These are phyloP conservation scores for Gymnobelideus leadbeateri DNA, from an alignment of 2,113 vertebrate species.

Conservation along the genomic window DNA sequence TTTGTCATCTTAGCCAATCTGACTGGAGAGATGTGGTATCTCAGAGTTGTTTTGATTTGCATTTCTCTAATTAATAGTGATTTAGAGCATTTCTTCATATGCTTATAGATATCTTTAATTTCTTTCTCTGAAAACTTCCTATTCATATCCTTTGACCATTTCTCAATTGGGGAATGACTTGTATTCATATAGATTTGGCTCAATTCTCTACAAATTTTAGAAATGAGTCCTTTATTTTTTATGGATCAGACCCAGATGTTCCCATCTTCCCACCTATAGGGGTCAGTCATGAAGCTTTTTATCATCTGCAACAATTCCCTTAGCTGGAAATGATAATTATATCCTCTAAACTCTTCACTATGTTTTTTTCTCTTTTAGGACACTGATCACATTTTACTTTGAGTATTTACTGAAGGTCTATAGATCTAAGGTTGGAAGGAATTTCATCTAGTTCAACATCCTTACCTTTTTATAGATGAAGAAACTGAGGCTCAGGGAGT, in stretches of 20 bases:
- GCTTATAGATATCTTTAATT: too few relatives aligned
- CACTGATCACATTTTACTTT: background rate
- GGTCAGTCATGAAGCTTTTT: background rate
- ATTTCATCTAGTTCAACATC: background rate
- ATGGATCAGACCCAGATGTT: background rate
- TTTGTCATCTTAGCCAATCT: too few relatives aligned
- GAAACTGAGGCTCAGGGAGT: background rate
- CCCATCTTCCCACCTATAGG: background rate
- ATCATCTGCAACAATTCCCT: background rate
- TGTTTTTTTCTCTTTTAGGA: background rate
- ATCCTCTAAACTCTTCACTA: background rate
- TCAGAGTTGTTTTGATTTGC: too few relatives aligned
- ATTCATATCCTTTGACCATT: too few relatives aligned
- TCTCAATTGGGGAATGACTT: too few relatives aligned
- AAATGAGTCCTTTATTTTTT: too few relatives aligned
- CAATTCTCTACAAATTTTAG: too few relatives aligned
- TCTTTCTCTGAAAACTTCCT: too few relatives aligned
- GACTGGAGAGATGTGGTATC: too few relatives aligned
- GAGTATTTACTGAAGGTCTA: background rate
- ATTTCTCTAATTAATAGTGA: too few relatives aligned
- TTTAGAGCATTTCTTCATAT: too few relatives aligned
- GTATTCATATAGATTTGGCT: too few relatives aligned
- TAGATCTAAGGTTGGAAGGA: background rate
- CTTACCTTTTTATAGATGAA: background rate
- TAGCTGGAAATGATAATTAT: background rate